These are phyloP conservation scores for Phengaris arion DNA, from an alignment of 2,888 invertebrate species.

Conservation along the genomic window DNA sequence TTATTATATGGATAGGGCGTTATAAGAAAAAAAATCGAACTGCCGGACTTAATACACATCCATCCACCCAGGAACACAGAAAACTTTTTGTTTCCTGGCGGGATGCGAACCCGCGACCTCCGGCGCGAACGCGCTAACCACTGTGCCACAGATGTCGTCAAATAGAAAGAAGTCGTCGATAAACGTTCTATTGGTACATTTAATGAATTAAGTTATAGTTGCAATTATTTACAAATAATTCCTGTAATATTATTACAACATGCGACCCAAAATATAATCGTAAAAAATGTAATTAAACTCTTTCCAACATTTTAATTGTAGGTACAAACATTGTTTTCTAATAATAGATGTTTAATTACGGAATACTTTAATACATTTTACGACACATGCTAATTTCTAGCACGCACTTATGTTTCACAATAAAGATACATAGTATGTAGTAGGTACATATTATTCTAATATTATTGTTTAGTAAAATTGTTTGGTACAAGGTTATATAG, in stretches of 20 bases:
- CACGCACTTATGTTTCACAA: conserved; percentile 42
- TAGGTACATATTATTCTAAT: not conserved
- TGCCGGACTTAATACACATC: too few species aligned
- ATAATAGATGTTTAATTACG: not conserved
- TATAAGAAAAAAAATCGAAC: too few species aligned
- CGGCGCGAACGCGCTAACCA: too few species aligned
- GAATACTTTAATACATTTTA: conserved; percentile 1
- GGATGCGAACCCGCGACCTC: too few species aligned
- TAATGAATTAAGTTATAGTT: too few species aligned
- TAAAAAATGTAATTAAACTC: not conserved
- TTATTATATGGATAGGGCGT: too few species aligned
- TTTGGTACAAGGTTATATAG: too few species aligned
- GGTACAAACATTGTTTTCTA: not conserved
- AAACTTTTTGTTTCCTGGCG: too few species aligned
- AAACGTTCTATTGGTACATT: too few species aligned
- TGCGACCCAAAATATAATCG: not conserved
- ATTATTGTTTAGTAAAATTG: not conserved
- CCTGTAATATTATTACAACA: not conserved
- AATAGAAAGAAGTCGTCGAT: too few species aligned
- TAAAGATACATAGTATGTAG: not conserved
- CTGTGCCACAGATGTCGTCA: too few species aligned
- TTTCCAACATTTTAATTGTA: conserved; percentile 6
- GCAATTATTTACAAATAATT: not conserved
- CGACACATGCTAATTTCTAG: conserved; percentile 17
- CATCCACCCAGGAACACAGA: too few species aligned